These are phyloP conservation scores for Hofmannophila pseudospretella DNA, from an alignment of 2,888 invertebrate genomes.

Conservation along the genomic window DNA sequence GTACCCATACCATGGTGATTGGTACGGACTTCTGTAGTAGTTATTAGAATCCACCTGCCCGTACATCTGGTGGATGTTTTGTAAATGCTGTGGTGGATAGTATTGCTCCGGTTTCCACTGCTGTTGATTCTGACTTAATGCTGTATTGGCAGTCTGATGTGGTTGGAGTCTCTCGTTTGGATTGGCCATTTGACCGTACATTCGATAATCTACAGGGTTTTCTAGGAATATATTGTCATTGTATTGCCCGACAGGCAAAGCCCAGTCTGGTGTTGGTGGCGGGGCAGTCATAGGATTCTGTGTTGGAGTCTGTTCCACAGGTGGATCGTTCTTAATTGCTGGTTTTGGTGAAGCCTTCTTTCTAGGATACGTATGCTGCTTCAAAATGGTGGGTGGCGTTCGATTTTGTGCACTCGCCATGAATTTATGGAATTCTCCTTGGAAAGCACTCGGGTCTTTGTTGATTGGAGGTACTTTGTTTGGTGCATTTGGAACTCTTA, in stretches of 20 bases:
- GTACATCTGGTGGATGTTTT: conserved; percentile 33
- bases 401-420: conserved; percentile 29
- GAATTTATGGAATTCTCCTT: conserved; percentile 63
- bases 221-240: conserved; percentile 61
- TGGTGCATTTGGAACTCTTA: conserved; percentile 33
- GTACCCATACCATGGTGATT: conserved; percentile 56
- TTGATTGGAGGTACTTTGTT: conserved; percentile 37
- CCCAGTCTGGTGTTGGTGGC: neutral
- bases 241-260: conserved; percentile 56
- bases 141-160: conserved; percentile 7
- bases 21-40: conserved; percentile 57
- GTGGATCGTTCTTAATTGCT: neutral
- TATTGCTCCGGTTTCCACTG: conserved; percentile 42
- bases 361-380: conserved; percentile 6
- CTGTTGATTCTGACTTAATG: conserved; percentile 23
- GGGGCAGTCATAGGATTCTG: neutral
- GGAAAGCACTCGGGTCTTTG: conserved; percentile 62
- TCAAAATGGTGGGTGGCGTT: conserved; percentile 4
- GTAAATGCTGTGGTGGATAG: conserved; percentile 18
- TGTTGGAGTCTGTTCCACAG: neutral
- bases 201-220: conserved; percentile 48
- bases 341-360: conserved; percentile 13
- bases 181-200: conserved; percentile 17
- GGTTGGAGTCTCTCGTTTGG: conserved; percentile 15
- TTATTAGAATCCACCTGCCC: conserved; percentile 40